These are phyloP conservation scores for Octodon degus DNA, from an alignment of 2,113 vertebrate genomes.

Conservation along the genomic window DNA sequence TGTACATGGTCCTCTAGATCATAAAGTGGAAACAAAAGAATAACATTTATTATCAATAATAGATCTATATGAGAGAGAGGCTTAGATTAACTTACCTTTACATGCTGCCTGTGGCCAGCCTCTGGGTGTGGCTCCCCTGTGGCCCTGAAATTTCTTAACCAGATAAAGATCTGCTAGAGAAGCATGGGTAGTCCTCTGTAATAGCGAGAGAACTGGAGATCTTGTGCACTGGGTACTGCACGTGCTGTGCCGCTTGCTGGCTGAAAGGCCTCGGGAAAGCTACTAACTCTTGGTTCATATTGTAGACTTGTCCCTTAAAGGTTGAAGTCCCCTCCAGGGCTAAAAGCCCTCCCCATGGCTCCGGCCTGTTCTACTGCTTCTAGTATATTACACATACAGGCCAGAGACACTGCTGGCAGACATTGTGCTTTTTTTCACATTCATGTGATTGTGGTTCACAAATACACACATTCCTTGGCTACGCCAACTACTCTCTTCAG, in stretches of 20 bases:
- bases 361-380: background rate
- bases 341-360: background rate
- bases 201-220: background rate
- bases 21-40: background rate
- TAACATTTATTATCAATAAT: too few relatives aligned
- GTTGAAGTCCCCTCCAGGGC: background rate
- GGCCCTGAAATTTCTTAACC: background rate
- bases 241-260: too few relatives aligned
- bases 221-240: background rate
- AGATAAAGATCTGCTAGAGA: too few relatives aligned
- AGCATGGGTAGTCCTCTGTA: background rate
- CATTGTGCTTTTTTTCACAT: conserved; percentile 63
- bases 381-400: background rate
- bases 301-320: background rate
- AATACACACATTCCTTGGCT: conserved; percentile 71
- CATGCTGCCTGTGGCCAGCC: background rate
- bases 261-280: background rate
- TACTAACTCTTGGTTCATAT: background rate
- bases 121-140: background rate
- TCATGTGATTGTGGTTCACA: conserved; percentile 63
- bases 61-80: background rate
- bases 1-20: background rate
- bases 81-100: background rate
- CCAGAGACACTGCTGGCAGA: conserved; percentile 40
- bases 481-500: conserved; percentile 64